Percentiles rank a stretch among this genome's conserved stretches.
Evolutionary conservation across 2,888 invertebrate species (phyloP).

Genomic region (Euzophera pinguis): DNA sequence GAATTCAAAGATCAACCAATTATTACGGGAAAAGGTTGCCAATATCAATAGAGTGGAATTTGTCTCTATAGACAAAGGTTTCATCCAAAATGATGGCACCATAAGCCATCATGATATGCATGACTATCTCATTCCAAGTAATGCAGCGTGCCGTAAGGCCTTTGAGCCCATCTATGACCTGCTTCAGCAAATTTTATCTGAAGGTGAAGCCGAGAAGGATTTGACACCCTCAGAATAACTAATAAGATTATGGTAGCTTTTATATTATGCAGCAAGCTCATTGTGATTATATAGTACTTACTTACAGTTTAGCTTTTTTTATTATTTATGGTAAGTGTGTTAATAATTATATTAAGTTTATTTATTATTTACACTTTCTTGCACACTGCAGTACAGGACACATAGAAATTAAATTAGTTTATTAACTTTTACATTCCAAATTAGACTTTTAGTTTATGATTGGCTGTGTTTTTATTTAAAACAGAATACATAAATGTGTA

Average conservation of each 20-base stretch:
- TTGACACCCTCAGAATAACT: constrained; percentile 85
- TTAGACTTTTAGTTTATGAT: constrained; percentile 50
- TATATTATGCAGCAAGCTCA: constrained; percentile 60
- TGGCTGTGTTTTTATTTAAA: constrained; percentile 53
- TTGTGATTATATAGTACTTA: constrained; percentile 75
- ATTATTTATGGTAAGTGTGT: constrained; percentile 51
- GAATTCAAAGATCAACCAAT: constrained; percentile 86
- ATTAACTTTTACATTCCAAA: constrained; percentile 69
- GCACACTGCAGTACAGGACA: no score
- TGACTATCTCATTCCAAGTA: constrained; percentile 93
- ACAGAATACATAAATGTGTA: constrained; percentile 16
- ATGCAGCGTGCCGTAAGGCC: constrained; percentile 91
- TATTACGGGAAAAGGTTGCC: constrained; percentile 82
- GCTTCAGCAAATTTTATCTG: constrained; percentile 86
- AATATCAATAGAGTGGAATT: constrained; percentile 86
- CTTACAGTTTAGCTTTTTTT: constrained; percentile 72
- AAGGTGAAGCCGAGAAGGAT: constrained; percentile 87
- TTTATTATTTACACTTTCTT: no score
- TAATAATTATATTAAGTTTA: constrained; percentile 38
- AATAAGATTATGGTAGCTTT: constrained; percentile 39
- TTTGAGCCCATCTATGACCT: constrained; percentile 92
- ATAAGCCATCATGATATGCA: constrained; percentile 95
- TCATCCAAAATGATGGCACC: constrained; percentile 87
- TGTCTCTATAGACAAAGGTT: constrained; percentile 88
- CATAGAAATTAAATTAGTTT: no score